Percentiles rank a stretch among this genome's conserved stretches.
phyloP scores from a whole-genome alignment of 1,140 invertebrate genomes.

The Colletes gigas region DNA sequence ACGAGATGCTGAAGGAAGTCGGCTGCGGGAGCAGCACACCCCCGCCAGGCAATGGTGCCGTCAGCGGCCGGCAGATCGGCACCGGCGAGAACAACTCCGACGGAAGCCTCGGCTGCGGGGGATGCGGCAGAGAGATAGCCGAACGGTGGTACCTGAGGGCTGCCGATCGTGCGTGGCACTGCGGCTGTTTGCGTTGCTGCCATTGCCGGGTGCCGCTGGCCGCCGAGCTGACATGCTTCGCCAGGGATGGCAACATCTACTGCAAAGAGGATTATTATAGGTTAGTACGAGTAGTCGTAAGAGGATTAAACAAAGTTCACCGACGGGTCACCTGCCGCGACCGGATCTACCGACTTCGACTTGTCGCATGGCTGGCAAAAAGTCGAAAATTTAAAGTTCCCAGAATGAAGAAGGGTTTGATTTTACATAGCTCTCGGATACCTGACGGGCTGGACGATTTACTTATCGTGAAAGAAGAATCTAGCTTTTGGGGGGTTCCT shows the following conservation, averaged over 20 bases:
- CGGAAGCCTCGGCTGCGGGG: slow-evolving; percentile 72
- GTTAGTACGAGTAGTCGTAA: slow-evolving; percentile 82
- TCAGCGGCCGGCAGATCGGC: slow-evolving; percentile 56
- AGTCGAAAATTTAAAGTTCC: no score
- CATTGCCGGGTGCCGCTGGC: slow-evolving; percentile 92
- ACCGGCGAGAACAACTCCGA: slow-evolving; percentile 62
- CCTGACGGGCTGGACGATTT: no score
- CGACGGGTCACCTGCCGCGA: not conserved
- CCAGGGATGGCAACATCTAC: slow-evolving; percentile 94
- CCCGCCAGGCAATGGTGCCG: slow-evolving; percentile 69
- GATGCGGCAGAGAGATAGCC: slow-evolving; percentile 78
- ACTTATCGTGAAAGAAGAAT: no score
- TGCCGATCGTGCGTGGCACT: slow-evolving; percentile 95
- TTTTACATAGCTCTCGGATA: no score
- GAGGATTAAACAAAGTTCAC: slow-evolving; percentile 16
- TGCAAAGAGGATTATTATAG: slow-evolving; percentile 98
- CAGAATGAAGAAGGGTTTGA: no score
- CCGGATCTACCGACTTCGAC: not conserved
- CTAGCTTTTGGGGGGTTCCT: no score
- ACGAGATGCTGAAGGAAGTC: slow-evolving; percentile 79
- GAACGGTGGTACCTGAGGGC: slow-evolving; percentile 90
- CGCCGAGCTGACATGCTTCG: slow-evolving; percentile 93
- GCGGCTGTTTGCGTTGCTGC: slow-evolving; percentile 91
- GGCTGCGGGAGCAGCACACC: slow-evolving; percentile 76
- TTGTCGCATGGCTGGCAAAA: not conserved